A percentile compares a stretch with the other conserved stretches of the same genome.
Conservation (phyloP, 2,888 invertebrate genomes). For the Oasisia sp. region DNA sequence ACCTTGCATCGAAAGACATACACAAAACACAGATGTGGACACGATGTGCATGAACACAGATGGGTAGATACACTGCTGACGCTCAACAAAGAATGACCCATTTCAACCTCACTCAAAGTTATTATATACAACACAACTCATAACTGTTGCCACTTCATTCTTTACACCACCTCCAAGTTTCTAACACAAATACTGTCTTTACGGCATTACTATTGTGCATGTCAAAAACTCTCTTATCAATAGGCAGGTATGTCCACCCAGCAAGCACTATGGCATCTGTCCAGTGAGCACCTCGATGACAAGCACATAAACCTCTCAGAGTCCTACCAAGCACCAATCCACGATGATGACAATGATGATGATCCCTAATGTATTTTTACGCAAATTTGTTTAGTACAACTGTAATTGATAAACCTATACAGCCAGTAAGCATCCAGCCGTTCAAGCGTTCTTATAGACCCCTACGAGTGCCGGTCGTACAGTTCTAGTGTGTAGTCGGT, state of each 20-base stretch:
- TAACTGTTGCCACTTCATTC: background rate
- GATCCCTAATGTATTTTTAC: background rate
- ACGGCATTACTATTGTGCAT: background rate
- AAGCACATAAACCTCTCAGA: background rate
- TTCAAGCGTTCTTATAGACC: constrained; percentile 69
- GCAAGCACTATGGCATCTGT: background rate
- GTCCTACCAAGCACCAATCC: background rate
- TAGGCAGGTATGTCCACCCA: background rate
- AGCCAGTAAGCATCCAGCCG: background rate
- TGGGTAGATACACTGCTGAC: too few relatives aligned
- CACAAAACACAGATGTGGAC: too few relatives aligned
- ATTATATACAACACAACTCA: background rate
- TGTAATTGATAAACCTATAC: background rate
- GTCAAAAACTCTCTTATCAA: background rate
- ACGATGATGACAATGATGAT: background rate
- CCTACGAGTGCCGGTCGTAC: constrained; percentile 96
- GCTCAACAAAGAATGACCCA: background rate
- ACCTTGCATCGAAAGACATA: too few relatives aligned
- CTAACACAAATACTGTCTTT: background rate
- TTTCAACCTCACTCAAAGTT: background rate
- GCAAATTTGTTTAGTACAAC: background rate
- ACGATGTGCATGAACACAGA: too few relatives aligned
- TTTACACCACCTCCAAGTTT: background rate
- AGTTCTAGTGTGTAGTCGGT: constrained; percentile 91
- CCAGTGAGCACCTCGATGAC: background rate